Percentiles rank a stretch among this genome's conserved stretches.
Conservation (phyloP, 1,140 invertebrate genomes). For the Teleopsis dalmanni region DNA sequence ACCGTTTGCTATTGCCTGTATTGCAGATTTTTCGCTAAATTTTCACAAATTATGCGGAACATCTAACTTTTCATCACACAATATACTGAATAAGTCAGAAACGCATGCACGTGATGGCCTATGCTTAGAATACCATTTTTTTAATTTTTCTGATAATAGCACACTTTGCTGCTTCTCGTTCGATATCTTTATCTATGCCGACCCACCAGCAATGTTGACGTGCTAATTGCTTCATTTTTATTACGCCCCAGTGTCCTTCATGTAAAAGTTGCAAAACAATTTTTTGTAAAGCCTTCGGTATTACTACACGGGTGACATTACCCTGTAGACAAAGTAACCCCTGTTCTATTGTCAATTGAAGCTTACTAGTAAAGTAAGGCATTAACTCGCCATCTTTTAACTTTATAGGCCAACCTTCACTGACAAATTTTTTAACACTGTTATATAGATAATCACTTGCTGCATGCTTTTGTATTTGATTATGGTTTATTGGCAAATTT, state of each 20-base stretch:
- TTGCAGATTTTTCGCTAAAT: too few species aligned
- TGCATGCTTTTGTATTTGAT: neutral
- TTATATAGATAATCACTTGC: neutral
- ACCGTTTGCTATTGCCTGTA: too few species aligned
- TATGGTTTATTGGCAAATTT: neutral
- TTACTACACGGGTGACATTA: slow-evolving; percentile 20
- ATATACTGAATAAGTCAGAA: too few species aligned
- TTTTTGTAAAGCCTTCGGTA: too few species aligned
- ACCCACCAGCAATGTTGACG: slow-evolving; percentile 40
- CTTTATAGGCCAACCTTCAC: neutral
- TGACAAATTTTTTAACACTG: neutral
- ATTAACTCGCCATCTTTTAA: too few species aligned
- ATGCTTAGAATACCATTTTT: too few species aligned
- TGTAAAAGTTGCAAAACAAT: slow-evolving; percentile 42
- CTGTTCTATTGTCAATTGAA: neutral
- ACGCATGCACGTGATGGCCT: too few species aligned
- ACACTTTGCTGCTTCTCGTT: too few species aligned
- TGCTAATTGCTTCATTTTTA: slow-evolving; percentile 43
- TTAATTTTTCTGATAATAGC: too few species aligned
- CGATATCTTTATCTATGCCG: slow-evolving; percentile 40
- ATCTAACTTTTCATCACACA: too few species aligned
- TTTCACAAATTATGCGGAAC: too few species aligned
- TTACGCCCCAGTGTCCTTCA: slow-evolving; percentile 34
- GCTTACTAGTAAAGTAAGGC: too few species aligned
- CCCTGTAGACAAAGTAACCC: slow-evolving; percentile 28